Base-by-base conservation (phyloP, 1,140 invertebrate species). In the Pogonomyrmex barbatus region DNA sequence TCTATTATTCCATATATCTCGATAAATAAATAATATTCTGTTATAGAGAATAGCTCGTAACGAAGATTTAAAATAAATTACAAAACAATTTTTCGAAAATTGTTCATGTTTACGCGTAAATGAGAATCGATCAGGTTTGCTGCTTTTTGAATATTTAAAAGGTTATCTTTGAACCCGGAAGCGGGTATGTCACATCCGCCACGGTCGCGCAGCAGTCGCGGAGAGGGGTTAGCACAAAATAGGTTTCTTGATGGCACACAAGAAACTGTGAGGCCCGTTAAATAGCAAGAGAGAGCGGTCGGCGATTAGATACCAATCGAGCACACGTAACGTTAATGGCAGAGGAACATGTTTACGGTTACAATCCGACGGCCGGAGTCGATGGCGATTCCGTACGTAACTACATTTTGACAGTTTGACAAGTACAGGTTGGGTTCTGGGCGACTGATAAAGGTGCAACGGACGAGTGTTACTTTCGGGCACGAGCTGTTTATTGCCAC, bases 331-430 rank as follows among this genome's bases (percentile, higher is more conserved):
- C 92, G 94, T 95, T 95, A 92, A 95, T 95, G 94, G 94, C 95
- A 95, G 94, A 95, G 87, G 94, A 95, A 92, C 92, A 95, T 94
- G 94, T 94, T 87, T 95, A 95, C 91, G 95, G 95, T 91, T 95
- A 95, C 89, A 94, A 93, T 93, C 93, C 94, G 90, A 91, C 93
- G 89, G 89, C 91, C 92, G 94, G 93, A 84, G 93, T 91, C 93
- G 92, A 95, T 88, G 91, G 92, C 87, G 92, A 95, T 87, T 91
- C 92, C 91, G 94, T 95, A 95, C 91, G 94, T 95, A 95, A 88
- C 89, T 91, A 92, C 30, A 36, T 63, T 93, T 92, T 92, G 91
- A 92, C 89, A 93, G 90, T 92, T 95, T 94, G 93, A 94, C 93
- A 93, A 93, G 92, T 91, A 91, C 83, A 93, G 93, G 93, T 93